Conservation (phyloP, 2,888 invertebrate species). For the Napeogenes inachia region DNA sequence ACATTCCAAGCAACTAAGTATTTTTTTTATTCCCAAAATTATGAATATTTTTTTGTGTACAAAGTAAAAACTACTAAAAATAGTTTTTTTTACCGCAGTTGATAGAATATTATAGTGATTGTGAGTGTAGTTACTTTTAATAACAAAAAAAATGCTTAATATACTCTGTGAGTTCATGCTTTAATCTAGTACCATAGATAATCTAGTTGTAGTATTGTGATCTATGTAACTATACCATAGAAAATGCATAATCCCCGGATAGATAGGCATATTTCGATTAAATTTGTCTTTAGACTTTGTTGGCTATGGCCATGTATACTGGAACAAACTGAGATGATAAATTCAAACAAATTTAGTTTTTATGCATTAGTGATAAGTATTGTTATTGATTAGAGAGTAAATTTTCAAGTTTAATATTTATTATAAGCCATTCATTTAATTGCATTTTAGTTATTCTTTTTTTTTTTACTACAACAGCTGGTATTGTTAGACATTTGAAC, state of each 20-base stretch:
- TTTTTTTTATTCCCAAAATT: neutral
- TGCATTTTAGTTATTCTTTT: constrained; percentile 4
- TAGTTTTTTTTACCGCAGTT: too few species aligned
- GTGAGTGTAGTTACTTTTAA: constrained; percentile 10
- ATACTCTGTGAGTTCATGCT: constrained; percentile 16
- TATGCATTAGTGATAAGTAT: neutral
- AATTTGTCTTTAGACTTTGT: neutral
- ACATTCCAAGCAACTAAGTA: constrained; percentile 1
- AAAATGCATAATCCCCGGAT: constrained; percentile 14
- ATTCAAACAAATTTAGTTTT: constrained; percentile 8
- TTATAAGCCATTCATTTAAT: neutral
- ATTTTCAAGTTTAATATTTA: constrained; percentile 1
- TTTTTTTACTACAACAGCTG: neutral
- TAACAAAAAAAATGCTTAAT: neutral
- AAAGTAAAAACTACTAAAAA: too few species aligned
- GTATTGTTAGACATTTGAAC: neutral
- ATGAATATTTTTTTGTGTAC: neutral
- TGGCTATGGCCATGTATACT: constrained; percentile 13
- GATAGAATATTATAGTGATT: neutral
- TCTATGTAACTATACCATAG: constrained; percentile 26
- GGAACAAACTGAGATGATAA: constrained; percentile 12
- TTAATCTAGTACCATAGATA: constrained; percentile 21
- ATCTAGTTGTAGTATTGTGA: constrained; percentile 25
- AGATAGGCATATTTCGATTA: neutral
- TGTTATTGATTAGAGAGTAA: neutral